Percentiles rank a stretch among this genome's conserved stretches.
Evolutionary conservation across 2,113 vertebrate species (phyloP).

Genomic region (Nothocercus nigrocapillus): DNA sequence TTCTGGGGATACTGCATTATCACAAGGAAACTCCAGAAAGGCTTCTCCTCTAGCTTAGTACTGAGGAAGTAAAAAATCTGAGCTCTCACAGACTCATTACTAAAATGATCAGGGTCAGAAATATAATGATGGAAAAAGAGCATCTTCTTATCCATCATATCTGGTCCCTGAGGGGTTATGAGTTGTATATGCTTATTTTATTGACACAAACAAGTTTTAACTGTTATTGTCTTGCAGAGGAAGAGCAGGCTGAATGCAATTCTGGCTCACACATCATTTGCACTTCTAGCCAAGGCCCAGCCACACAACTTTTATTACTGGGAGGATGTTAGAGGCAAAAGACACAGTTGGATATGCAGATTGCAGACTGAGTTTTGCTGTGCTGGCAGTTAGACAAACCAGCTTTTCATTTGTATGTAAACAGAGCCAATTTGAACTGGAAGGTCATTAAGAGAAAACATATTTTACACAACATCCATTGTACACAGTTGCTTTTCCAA

Average conservation of each 20-base stretch:
- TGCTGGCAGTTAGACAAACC: conserved; percentile 63
- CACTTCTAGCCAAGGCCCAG: conserved; percentile 55
- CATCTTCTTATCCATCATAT: conserved; percentile 30
- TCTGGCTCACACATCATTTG: conserved; percentile 50
- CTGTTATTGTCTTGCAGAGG: conserved; percentile 54
- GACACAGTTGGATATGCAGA: conserved; percentile 62
- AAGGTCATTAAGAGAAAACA: conserved; percentile 66
- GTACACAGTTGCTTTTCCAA: conserved; percentile 33
- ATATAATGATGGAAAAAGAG: conserved; percentile 44
- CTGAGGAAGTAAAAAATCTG: not conserved
- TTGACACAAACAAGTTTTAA: conserved; percentile 55
- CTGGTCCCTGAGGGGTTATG: not conserved
- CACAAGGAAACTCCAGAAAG: not conserved
- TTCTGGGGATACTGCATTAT: not conserved
- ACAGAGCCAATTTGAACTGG: conserved; percentile 66
- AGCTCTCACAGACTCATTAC: conserved; percentile 29
- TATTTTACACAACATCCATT: conserved; percentile 57
- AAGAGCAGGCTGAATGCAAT: conserved; percentile 52
- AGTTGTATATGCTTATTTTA: conserved; percentile 49
- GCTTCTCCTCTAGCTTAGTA: not conserved
- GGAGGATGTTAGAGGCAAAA: conserved; percentile 69
- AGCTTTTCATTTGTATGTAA: conserved; percentile 65
- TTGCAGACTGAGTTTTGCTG: conserved; percentile 55
- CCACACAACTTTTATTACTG: conserved; percentile 58
- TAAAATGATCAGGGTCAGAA: conserved; percentile 8